Percentiles rank a stretch among this genome's conserved stretches.
Conservation (phyloP, 2,113 vertebrate genomes). For the Kryptolebias marmoratus region DNA sequence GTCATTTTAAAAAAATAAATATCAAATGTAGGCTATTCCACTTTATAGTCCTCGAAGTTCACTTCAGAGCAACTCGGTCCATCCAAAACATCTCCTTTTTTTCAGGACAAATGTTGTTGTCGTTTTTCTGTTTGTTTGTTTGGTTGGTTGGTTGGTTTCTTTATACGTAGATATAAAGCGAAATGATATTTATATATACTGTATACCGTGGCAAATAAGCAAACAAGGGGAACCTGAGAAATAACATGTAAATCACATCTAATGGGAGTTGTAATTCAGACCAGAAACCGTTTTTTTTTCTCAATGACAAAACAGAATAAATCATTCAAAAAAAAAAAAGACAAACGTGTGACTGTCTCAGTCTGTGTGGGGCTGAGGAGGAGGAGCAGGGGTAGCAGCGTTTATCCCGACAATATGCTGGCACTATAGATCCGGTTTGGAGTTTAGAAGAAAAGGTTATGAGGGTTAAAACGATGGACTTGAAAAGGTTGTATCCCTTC, state of each 20-base stretch:
- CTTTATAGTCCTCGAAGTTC: slow-evolving; percentile 92
- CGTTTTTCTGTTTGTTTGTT: no score
- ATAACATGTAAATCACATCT: slow-evolving; percentile 92
- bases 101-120: slow-evolving; percentile 85
- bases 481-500: slow-evolving; percentile 85
- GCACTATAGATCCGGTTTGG: slow-evolving; percentile 86
- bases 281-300: slow-evolving; percentile 66
- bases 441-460: slow-evolving; percentile 59
- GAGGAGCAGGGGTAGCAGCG: slow-evolving; percentile 72
- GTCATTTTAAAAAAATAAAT: slow-evolving; percentile 99
- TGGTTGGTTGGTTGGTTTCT: not conserved
- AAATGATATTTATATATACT: slow-evolving; percentile 63
- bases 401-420: slow-evolving; percentile 81
- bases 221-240: slow-evolving; percentile 95
- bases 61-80: slow-evolving; percentile 83
- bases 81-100: slow-evolving; percentile 42
- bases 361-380: slow-evolving; percentile 77
- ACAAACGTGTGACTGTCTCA: slow-evolving; percentile 42
- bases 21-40: slow-evolving; percentile 97
- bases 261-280: slow-evolving; percentile 84
- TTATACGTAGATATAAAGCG: slow-evolving; percentile 83
- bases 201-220: slow-evolving; percentile 91
- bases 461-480: slow-evolving; percentile 79
- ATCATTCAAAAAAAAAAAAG: slow-evolving; percentile 67
- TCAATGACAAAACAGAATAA: slow-evolving; percentile 54